Evolutionary conservation across 2,113 vertebrate genomes (phyloP).

Genomic region (Craseonycteris thonglongyai): DNA sequence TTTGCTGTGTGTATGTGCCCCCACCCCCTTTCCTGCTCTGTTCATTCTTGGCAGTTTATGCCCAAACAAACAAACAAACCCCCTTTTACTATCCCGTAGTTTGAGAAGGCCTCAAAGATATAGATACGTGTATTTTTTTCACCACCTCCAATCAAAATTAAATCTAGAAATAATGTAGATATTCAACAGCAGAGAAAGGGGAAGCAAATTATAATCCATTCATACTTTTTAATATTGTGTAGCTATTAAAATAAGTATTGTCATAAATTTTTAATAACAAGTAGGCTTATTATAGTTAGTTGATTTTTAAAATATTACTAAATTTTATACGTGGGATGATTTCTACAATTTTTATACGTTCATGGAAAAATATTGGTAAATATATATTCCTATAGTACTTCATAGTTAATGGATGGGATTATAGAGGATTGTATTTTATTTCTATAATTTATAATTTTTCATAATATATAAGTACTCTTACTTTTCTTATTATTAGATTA

Average conservation of each 20-base stretch:
- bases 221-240: not conserved
- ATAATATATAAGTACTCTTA: not conserved
- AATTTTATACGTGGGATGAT: not conserved
- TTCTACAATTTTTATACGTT: constrained; percentile 20
- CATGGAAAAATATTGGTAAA: not conserved
- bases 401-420: not conserved
- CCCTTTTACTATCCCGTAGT: not conserved
- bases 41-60: not conserved
- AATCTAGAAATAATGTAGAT: not conserved
- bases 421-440: not conserved
- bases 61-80: not conserved
- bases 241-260: not conserved
- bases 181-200: not conserved
- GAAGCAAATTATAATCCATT: not conserved
- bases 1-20: not conserved
- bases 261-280: not conserved
- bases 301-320: not conserved
- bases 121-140: not conserved
- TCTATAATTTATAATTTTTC: not conserved
- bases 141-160: not conserved
- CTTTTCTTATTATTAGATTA: not conserved
- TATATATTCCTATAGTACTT: not conserved
- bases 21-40: not conserved
- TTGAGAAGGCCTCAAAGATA: not conserved
- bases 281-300: too few relatives aligned